Conservation (phyloP, 1,140 invertebrate genomes). For the Paralvinella palmiformis region DNA sequence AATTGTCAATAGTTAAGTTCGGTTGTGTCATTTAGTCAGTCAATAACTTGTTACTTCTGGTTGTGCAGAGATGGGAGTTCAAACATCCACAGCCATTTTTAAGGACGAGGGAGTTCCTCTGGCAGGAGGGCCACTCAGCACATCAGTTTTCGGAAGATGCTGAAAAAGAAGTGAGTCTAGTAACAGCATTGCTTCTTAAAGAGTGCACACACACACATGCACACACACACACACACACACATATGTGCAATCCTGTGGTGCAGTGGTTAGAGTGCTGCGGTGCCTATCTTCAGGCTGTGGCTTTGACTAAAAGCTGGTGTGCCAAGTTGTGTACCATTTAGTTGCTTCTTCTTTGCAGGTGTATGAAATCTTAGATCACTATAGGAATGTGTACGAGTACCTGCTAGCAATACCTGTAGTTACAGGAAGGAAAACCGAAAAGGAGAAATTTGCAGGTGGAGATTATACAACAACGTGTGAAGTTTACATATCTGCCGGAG, state of each 20-base stretch:
- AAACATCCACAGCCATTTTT: conserved; percentile 99
- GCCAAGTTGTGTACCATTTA: too few species aligned
- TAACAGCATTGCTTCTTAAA: too few species aligned
- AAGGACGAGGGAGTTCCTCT: conserved; percentile 94
- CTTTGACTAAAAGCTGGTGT: too few species aligned
- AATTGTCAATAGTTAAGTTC: too few species aligned
- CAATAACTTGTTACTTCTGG: not conserved
- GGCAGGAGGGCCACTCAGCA: conserved; percentile 99
- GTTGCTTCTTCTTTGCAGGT: conserved; percentile 11
- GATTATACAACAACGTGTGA: conserved; percentile 97
- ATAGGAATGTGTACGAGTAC: conserved; percentile 83
- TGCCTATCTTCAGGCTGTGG: too few species aligned
- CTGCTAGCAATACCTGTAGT: conserved; percentile 92
- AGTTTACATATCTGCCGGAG: conserved; percentile 82
- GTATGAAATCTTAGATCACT: conserved; percentile 64
- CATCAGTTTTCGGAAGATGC: conserved; percentile 79
- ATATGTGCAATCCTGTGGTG: too few species aligned
- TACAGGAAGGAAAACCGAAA: conserved; percentile 92
- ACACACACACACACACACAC: too few species aligned
- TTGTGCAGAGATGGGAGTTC: conserved; percentile 91
- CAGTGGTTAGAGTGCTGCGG: too few species aligned
- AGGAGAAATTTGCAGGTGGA: conserved; percentile 98
- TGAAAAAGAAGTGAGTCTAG: conserved; percentile 73
- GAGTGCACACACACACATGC: not conserved
- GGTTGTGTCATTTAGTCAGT: too few species aligned